phyloP scores from a whole-genome alignment of 2,888 invertebrate genomes.

The Chrysodeixis includens region DNA sequence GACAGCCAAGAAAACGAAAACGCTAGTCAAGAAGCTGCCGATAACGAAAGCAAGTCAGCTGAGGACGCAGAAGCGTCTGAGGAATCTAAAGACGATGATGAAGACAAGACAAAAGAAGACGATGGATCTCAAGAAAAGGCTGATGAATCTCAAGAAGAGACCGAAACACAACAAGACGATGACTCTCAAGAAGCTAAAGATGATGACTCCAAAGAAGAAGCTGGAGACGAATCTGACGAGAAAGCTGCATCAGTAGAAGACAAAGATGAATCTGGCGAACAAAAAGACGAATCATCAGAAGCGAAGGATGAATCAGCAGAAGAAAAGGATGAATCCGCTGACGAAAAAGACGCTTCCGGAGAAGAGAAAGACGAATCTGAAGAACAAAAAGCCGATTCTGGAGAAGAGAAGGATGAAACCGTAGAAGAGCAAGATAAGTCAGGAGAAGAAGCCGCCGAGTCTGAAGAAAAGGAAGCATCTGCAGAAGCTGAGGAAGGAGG shows the following conservation, averaged over 20 bases:
- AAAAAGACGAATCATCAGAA: constrained; percentile 67
- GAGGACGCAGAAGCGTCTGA: constrained; percentile 66
- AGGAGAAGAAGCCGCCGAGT: constrained; percentile 65
- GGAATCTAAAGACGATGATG: constrained; percentile 64
- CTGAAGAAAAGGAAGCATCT: constrained; percentile 65
- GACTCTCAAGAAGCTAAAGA: constrained; percentile 64
- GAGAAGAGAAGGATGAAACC: constrained; percentile 74
- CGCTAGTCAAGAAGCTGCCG: constrained; percentile 65
- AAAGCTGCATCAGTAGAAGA: constrained; percentile 67
- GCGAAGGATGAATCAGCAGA: constrained; percentile 78
- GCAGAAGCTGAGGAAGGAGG: constrained; percentile 63
- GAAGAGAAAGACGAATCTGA: constrained; percentile 68
- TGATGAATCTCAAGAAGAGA: constrained; percentile 69
- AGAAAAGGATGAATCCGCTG: constrained; percentile 67
- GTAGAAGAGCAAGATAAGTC: constrained; percentile 64
- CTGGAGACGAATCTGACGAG: constrained; percentile 73
- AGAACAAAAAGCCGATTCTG: constrained; percentile 78
- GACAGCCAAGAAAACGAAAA: constrained; percentile 68
- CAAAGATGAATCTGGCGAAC: constrained; percentile 57
- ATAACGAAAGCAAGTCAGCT: constrained; percentile 68
- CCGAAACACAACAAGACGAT: constrained; percentile 48
- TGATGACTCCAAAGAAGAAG: constrained; percentile 67
- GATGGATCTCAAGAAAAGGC: constrained; percentile 84
- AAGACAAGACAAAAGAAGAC: constrained; percentile 72
- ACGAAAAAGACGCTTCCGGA: constrained; percentile 72